Evolutionary conservation across 2,113 vertebrate genomes (phyloP).

Genomic region (Pimephales promelas): DNA sequence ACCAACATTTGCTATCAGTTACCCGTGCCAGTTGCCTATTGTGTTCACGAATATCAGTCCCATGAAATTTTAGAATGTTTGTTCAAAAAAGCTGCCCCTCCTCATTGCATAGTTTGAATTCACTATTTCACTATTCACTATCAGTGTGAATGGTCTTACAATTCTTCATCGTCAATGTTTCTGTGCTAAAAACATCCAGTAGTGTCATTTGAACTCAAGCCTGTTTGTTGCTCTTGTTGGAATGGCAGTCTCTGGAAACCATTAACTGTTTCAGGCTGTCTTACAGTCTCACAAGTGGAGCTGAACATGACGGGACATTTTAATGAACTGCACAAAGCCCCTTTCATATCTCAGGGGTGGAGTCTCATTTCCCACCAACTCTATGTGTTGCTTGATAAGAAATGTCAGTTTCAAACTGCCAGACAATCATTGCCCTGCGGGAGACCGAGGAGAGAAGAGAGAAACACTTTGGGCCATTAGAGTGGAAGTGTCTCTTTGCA

Average conservation of each 20-base stretch:
- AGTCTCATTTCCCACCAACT: constrained; percentile 53
- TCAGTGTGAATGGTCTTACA: not conserved
- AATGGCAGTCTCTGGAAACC: constrained; percentile 19
- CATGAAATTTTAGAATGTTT: not conserved
- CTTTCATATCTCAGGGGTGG: constrained; percentile 67
- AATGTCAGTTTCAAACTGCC: constrained; percentile 30
- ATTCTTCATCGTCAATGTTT: not conserved
- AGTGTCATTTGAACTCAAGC: not conserved
- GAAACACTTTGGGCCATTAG: not conserved
- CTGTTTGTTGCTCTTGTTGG: not conserved
- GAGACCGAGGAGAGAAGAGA: not conserved
- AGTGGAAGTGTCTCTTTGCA: not conserved
- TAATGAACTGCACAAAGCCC: constrained; percentile 68
- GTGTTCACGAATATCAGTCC: not conserved
- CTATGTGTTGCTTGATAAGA: constrained; percentile 35
- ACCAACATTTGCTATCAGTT: constrained; percentile 5
- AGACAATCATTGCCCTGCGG: constrained; percentile 36
- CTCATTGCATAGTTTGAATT: not conserved
- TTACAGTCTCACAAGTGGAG: constrained; percentile 64
- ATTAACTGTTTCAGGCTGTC: constrained; percentile 54
- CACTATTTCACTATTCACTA: no score
- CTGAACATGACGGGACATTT: constrained; percentile 67
- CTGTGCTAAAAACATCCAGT: not conserved
- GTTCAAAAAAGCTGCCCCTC: not conserved
- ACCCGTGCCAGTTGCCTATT: not conserved